Percentiles rank a stretch among this genome's conserved stretches.
Conservation (phyloP, 2,888 invertebrate genomes). For the Labia minor region DNA sequence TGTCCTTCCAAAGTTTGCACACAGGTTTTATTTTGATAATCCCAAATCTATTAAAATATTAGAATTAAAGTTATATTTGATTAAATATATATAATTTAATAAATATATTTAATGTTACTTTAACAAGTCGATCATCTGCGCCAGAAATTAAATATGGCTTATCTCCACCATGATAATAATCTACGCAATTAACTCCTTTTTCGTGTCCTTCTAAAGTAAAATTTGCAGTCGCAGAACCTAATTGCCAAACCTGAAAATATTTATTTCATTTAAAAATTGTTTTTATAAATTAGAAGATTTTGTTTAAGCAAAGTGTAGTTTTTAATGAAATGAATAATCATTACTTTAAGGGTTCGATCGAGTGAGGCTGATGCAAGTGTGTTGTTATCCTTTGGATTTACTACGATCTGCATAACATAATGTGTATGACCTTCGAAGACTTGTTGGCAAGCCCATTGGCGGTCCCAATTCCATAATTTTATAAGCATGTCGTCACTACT, state of each 20-base stretch:
- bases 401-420: constrained; percentile 99
- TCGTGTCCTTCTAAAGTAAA: constrained; percentile 97
- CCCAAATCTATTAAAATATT: constrained; percentile 70
- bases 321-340: constrained; percentile 8
- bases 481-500: constrained; percentile 97
- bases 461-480: constrained; percentile 99
- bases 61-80: background rate
- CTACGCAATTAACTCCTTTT: constrained; percentile 97
- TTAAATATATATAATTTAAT: background rate
- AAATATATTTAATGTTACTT: constrained; percentile 33
- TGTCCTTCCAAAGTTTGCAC: constrained; percentile 97
- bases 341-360: constrained; percentile 88
- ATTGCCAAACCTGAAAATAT: constrained; percentile 76
- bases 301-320: too few relatives aligned
- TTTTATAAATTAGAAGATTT: background rate
- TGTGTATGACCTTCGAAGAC: constrained; percentile 99
- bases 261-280: constrained; percentile 14
- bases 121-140: constrained; percentile 93
- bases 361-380: constrained; percentile 99
- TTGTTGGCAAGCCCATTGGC: constrained; percentile 94
- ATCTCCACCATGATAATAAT: constrained; percentile 98
- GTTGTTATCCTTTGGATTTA: constrained; percentile 99
- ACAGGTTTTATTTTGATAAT: constrained; percentile 98
- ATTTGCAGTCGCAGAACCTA: constrained; percentile 93
- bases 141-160: constrained; percentile 98